Conservation (phyloP, 2,113 vertebrate species). For the Hemichromis elongatus region DNA sequence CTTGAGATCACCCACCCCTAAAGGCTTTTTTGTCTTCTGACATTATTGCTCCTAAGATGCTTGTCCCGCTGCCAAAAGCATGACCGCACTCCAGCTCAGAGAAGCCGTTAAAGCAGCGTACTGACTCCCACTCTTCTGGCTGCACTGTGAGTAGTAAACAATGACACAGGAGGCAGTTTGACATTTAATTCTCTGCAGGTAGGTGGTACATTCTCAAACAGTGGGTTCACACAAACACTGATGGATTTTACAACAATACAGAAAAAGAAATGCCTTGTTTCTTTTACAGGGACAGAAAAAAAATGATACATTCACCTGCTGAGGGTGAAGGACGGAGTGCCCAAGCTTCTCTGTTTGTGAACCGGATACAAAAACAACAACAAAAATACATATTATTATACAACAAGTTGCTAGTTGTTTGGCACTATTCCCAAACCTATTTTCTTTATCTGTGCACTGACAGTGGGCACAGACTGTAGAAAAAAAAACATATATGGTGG, state of each 20-base stretch:
- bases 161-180: background rate
- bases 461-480: background rate
- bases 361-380: background rate
- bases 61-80: background rate
- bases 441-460: background rate
- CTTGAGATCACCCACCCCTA: background rate
- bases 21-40: background rate
- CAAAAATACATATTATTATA: background rate
- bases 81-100: background rate
- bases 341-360: background rate
- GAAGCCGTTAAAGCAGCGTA: background rate
- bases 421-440: conserved; percentile 7
- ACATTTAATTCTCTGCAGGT: conserved; percentile 22
- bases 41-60: background rate
- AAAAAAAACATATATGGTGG: background rate
- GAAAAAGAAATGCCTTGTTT: background rate
- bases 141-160: background rate
- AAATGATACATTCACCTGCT: background rate
- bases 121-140: background rate
- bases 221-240: background rate
- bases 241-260: background rate
- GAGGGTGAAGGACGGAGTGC: background rate
- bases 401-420: background rate
- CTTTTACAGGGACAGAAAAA: background rate
- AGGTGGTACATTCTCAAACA: background rate